Conservation (phyloP, 2,113 vertebrate genomes). For the Aramus guarauna region DNA sequence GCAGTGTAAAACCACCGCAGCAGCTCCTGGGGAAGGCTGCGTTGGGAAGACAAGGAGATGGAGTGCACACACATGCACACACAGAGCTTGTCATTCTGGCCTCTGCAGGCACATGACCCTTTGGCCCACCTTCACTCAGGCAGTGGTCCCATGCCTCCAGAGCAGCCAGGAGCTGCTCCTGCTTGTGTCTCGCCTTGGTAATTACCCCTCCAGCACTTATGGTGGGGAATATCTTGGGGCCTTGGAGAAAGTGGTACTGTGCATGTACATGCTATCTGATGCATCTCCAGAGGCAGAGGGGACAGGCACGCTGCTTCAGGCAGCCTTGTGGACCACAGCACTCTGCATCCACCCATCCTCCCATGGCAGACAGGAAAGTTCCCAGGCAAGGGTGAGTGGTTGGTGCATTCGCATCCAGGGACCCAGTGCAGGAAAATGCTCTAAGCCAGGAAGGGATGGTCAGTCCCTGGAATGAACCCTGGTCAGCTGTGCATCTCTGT, state of each 20-base stretch:
- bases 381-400: fast-evolving
- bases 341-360: background rate
- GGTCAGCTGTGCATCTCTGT: background rate
- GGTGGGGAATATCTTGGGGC: background rate
- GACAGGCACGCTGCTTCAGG: background rate
- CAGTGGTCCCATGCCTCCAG: background rate
- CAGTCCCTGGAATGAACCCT: background rate
- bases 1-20: background rate
- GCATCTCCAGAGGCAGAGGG: background rate
- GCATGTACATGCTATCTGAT: fast-evolving
- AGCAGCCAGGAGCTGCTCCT: background rate
- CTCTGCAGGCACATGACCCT: background rate
- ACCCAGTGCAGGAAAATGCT: background rate
- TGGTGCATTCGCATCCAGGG: background rate
- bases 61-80: fast-evolving
- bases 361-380: fast-evolving
- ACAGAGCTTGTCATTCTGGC: background rate
- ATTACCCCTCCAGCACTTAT: background rate
- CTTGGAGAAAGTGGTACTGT: background rate
- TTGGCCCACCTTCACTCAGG: fast-evolving
- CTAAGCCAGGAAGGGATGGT: background rate
- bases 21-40: background rate
- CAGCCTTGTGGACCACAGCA: background rate
- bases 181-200: background rate
- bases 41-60: background rate